A percentile compares a stretch with the other conserved stretches of the same genome.
Conservation (phyloP, 2,113 vertebrate genomes). For the Ursus arctos region DNA sequence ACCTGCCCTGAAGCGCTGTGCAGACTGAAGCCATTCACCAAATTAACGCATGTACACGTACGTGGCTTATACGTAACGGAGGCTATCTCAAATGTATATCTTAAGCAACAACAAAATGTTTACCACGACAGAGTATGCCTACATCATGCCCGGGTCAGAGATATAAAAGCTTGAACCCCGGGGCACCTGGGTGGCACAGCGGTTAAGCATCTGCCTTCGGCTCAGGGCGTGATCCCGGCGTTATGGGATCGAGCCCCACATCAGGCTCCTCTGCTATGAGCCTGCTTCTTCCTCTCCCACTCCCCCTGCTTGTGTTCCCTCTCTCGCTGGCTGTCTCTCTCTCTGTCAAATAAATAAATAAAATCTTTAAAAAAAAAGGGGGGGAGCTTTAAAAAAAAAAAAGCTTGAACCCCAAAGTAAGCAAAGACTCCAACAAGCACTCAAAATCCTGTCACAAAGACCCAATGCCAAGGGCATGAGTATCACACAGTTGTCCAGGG, state of each 20-base stretch:
- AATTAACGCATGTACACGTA: background rate
- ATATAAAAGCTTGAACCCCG: background rate
- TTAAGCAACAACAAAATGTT: background rate
- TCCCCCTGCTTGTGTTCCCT: too few species aligned
- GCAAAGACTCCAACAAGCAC: background rate
- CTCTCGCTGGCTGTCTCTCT: too few species aligned
- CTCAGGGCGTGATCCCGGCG: too few species aligned
- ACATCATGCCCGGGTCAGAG: background rate
- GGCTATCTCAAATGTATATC: background rate
- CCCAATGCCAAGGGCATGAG: background rate
- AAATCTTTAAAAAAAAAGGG: too few species aligned
- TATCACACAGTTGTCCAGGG: background rate
- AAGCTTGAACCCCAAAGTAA: background rate
- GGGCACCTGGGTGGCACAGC: too few species aligned
- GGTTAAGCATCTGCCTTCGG: too few species aligned
- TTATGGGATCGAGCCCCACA: too few species aligned
- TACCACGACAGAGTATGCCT: background rate
- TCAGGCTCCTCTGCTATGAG: too few species aligned
- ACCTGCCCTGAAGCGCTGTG: background rate
- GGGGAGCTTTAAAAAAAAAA: background rate
- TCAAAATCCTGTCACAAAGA: constrained; percentile 24
- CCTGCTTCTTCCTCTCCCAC: too few species aligned
- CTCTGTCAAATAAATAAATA: too few species aligned
- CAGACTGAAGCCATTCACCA: background rate
- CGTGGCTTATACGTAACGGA: background rate